A percentile compares a stretch with the other conserved stretches of the same genome.
These are phyloP conservation scores for Festucalex cinctus DNA, from an alignment of 2,113 vertebrate species.

Conservation along the genomic window DNA sequence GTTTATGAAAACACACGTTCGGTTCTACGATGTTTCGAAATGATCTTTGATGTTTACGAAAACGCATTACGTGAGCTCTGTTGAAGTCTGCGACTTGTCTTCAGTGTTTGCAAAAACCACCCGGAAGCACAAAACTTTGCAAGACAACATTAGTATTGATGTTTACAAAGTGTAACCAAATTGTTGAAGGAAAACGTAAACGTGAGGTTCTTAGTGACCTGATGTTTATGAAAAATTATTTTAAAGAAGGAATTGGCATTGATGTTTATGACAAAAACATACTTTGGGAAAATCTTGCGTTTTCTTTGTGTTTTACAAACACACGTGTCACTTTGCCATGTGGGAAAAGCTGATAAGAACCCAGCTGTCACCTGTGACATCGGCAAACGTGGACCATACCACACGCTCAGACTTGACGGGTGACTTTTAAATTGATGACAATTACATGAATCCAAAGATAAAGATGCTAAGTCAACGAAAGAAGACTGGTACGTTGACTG, in stretches of 20 bases:
- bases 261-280: not conserved
- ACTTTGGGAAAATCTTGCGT: not conserved
- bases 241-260: not conserved
- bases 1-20: too few relatives aligned
- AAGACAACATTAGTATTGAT: too few relatives aligned
- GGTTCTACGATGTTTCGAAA: too few relatives aligned
- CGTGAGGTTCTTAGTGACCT: too few relatives aligned
- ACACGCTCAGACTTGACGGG: not conserved
- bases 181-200: too few relatives aligned
- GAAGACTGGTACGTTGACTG: not conserved
- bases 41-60: too few relatives aligned
- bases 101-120: too few relatives aligned
- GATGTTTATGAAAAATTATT: too few relatives aligned
- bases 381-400: not conserved
- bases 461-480: not conserved
- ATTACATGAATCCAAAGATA: not conserved
- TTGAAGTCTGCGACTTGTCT: too few relatives aligned
- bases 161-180: too few relatives aligned
- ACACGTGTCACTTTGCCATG: not conserved
- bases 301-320: not conserved
- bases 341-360: not conserved
- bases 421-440: not conserved
- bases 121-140: too few relatives aligned
- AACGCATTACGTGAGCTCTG: too few relatives aligned
- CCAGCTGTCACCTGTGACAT: not conserved